phyloP scores from a whole-genome alignment of 2,888 invertebrate species.

The Machimus atricapillus region DNA sequence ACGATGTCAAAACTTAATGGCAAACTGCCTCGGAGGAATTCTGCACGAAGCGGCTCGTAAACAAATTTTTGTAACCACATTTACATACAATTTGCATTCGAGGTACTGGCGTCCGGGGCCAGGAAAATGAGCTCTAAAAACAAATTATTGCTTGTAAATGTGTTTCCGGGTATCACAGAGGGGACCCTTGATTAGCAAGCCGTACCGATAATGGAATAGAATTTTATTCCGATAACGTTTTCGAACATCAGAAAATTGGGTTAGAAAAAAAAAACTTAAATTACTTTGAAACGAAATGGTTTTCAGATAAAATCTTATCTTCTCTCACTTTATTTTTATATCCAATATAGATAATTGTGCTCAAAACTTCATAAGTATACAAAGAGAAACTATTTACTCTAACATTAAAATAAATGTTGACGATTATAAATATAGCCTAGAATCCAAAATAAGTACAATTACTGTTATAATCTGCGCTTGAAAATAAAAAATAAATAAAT shows the following conservation, averaged over 20 bases:
- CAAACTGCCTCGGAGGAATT: background rate
- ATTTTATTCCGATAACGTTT: background rate
- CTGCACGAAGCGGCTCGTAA: background rate
- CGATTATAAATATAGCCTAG: no score
- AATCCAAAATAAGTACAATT: no score
- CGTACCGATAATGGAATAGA: background rate
- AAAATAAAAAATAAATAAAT: no score
- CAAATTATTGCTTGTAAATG: background rate
- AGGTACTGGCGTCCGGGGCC: background rate
- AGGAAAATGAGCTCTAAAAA: background rate
- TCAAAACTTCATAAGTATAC: background rate
- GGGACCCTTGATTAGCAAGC: background rate
- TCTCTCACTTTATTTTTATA: background rate
- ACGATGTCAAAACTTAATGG: conserved; percentile 27
- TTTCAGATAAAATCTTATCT: background rate
- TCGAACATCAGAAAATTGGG: background rate
- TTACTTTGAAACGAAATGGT: background rate
- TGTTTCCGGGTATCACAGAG: background rate
- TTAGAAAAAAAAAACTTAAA: background rate
- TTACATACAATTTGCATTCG: background rate
- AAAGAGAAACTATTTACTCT: background rate
- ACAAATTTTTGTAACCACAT: background rate
- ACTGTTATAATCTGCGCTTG: no score
- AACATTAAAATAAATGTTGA: no score
- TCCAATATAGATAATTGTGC: background rate